Evolutionary conservation across 2,888 invertebrate genomes (phyloP).

Genomic region (Gymnocheta viridis): DNA sequence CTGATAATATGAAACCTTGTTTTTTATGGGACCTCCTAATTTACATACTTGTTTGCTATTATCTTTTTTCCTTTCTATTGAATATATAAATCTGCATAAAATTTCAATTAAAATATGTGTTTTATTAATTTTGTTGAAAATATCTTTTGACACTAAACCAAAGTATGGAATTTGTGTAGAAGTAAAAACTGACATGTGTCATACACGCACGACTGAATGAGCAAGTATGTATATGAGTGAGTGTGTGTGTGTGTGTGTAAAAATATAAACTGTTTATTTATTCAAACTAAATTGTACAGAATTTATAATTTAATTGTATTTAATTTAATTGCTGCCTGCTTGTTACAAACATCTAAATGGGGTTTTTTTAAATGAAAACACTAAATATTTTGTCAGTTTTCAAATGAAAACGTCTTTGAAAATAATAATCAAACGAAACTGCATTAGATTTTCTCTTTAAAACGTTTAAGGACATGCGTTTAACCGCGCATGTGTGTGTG

Average conservation of each 20-base stretch:
- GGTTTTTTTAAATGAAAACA: too few species aligned
- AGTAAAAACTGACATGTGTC: constrained; percentile 6
- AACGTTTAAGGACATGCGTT: background rate
- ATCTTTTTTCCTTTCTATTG: background rate
- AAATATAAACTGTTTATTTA: constrained; percentile 18
- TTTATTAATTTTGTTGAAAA: background rate
- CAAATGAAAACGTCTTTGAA: constrained; percentile 21
- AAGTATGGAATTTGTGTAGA: background rate
- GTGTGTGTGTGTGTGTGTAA: background rate
- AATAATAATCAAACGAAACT: constrained; percentile 16
- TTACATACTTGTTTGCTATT: background rate
- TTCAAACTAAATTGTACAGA: constrained; percentile 20
- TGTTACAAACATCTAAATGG: constrained; percentile 14
- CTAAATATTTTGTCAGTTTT: background rate
- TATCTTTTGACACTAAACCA: background rate
- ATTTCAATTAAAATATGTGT: constrained; percentile 9
- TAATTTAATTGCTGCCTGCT: constrained; percentile 14
- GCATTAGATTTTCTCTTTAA: constrained; percentile 7
- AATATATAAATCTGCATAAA: background rate
- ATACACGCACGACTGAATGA: background rate
- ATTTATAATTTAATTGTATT: constrained; percentile 35
- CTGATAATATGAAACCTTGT: too few species aligned
- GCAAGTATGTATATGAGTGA: background rate
- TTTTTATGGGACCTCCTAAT: background rate
- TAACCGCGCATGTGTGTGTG: background rate